Percentiles rank a stretch among this genome's conserved stretches.
Conservation (phyloP, 2,113 vertebrate species). For the Bubo scandiacus region DNA sequence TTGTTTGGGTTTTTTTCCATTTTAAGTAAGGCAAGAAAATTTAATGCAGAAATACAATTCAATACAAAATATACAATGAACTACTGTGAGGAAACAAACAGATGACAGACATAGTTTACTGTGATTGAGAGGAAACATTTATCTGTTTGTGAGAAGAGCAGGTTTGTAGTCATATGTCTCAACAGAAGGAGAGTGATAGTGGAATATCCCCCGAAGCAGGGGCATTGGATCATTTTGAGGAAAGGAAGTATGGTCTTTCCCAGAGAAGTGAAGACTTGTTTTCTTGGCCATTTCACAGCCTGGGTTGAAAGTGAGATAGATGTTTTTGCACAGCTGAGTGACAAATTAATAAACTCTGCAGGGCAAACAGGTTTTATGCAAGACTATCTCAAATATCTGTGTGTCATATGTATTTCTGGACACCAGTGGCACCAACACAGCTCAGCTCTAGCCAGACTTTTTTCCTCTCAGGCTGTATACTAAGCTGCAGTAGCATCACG, state of each 20-base stretch:
- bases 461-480: background rate
- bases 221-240: background rate
- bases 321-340: background rate
- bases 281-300: slow-evolving; percentile 14
- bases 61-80: background rate
- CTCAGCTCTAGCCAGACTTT: background rate
- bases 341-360: background rate
- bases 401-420: background rate
- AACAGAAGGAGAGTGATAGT: slow-evolving; percentile 25
- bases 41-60: background rate
- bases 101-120: slow-evolving; percentile 22
- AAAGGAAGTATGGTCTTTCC: background rate
- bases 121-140: slow-evolving; percentile 40
- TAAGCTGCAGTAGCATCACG: background rate
- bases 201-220: slow-evolving; percentile 34
- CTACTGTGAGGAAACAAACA: background rate
- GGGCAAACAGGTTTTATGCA: background rate
- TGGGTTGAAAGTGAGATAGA: background rate
- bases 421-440: background rate
- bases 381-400: rapidly evolving
- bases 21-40: background rate
- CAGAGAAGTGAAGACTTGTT: background rate
- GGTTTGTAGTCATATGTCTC: slow-evolving; percentile 62
- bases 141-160: slow-evolving; percentile 28
- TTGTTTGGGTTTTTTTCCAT: background rate